phyloP scores from a whole-genome alignment of 2,797 vertebrate species.

The Esox masquinongy region DNA sequence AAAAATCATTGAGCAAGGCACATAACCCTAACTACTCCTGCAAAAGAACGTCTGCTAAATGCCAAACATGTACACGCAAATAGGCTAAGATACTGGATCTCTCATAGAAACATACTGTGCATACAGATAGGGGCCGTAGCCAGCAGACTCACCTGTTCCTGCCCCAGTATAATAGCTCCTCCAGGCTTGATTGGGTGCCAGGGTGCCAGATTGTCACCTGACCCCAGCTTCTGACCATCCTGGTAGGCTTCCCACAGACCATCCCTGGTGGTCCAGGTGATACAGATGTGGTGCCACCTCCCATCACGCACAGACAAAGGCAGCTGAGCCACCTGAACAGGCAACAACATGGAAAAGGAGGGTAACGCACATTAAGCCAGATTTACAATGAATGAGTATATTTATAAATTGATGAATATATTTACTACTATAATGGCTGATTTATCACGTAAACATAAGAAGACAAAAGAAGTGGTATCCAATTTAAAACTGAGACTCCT shows the following conservation, averaged over 20 bases:
- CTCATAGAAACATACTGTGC: background rate
- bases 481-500: background rate
- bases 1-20: too few relatives aligned
- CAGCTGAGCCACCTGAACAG: conserved; percentile 87
- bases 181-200: conserved; percentile 99
- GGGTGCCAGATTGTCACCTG: conserved; percentile 93
- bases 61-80: background rate
- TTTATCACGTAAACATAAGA: background rate
- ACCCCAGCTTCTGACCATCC: conserved; percentile 88
- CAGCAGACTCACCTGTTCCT: conserved; percentile 87
- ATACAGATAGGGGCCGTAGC: background rate
- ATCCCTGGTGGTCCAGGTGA: conserved; percentile 95
- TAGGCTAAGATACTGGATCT: background rate
- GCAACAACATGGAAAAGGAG: background rate
- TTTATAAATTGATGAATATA: background rate
- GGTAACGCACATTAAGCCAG: background rate
- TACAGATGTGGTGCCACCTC: conserved; percentile 95
- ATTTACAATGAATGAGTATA: background rate
- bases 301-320: conserved; percentile 91
- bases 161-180: conserved; percentile 93
- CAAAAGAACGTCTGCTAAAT: background rate
- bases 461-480: background rate
- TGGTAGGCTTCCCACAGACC: conserved; percentile 97
- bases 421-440: background rate
- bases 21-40: too few relatives aligned